phyloP scores from a whole-genome alignment of 2,113 vertebrate species.

The Rhynchomys soricoides region DNA sequence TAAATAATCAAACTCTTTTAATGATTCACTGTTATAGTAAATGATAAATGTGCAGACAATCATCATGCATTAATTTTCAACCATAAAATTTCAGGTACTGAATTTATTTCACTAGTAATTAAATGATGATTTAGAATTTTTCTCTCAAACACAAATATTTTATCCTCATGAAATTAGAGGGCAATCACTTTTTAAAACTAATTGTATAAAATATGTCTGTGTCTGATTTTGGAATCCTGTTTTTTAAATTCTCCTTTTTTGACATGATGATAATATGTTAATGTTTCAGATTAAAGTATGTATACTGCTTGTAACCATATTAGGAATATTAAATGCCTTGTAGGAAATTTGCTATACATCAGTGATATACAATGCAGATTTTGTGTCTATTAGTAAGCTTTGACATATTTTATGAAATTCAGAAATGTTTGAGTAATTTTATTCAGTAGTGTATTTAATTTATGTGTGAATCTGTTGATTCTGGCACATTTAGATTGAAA shows the following conservation, averaged over 20 bases:
- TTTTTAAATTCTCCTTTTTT: not conserved
- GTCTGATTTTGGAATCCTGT: not conserved
- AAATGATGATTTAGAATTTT: not conserved
- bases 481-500: not conserved
- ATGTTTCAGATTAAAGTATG: slow-evolving; percentile 3
- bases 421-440: not conserved
- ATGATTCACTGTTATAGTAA: not conserved
- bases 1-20: not conserved
- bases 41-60: not conserved
- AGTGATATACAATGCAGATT: not conserved
- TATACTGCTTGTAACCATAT: not conserved
- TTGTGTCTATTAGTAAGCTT: not conserved
- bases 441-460: not conserved
- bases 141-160: not conserved
- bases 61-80: slow-evolving; percentile 5
- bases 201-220: not conserved
- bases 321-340: not conserved
- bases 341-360: not conserved
- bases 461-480: not conserved
- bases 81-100: slow-evolving; percentile 4
- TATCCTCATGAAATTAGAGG: not conserved
- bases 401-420: not conserved
- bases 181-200: not conserved
- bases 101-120: not conserved
- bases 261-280: not conserved